Base-by-base conservation (phyloP, 2,113 vertebrate genomes). In the Agelaius tricolor region DNA sequence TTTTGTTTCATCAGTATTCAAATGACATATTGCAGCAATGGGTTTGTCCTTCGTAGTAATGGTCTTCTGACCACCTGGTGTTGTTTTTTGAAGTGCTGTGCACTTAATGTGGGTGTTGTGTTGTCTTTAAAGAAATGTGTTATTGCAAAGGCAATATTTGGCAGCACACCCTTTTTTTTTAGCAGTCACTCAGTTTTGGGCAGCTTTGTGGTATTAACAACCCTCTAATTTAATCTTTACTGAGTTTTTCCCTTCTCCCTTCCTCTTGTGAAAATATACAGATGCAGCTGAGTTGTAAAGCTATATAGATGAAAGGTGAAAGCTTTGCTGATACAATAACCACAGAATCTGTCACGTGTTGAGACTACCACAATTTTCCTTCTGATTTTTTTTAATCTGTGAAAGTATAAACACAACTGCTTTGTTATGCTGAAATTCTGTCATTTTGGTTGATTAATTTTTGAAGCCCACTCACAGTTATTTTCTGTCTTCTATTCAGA, bases 201-300 rank as follows among this genome's bases (percentile, higher is more conserved):
- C 46, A 76, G 67, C 31, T 89, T 82, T 87, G 58, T 83, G 55
- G 49, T 94, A 90, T 89, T 94, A 91, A 80, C 55, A 43, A 66
- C 47, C 8, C 51, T 82, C 58, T 52, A 73, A 76, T 82, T 79
- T 79, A 93, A 77, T 85, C 41, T 89, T 75, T 58, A 66, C 54
- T 76, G 37, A 73, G 15, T 85, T 93, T 85, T 80, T 76, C 43
- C 43, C 39, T 58, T 51, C 11, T 93, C 13, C 12, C 35, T 84
- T 81, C 35, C 13, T 76, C n/a, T 59, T 83, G 27, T 47, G 58
- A 93, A 96, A 96, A 79, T 79, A 94, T 6, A 82, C 57, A 82
- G 41, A 26, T 5, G 0, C 47, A 82, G 81, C 69, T 94, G 74
- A 88, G 59, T 58, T 94, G 31, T 80, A 88, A 93, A 92, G 59